These are phyloP conservation scores for Syrrhaptes paradoxus DNA, from an alignment of 2,113 vertebrate species.

Conservation along the genomic window DNA sequence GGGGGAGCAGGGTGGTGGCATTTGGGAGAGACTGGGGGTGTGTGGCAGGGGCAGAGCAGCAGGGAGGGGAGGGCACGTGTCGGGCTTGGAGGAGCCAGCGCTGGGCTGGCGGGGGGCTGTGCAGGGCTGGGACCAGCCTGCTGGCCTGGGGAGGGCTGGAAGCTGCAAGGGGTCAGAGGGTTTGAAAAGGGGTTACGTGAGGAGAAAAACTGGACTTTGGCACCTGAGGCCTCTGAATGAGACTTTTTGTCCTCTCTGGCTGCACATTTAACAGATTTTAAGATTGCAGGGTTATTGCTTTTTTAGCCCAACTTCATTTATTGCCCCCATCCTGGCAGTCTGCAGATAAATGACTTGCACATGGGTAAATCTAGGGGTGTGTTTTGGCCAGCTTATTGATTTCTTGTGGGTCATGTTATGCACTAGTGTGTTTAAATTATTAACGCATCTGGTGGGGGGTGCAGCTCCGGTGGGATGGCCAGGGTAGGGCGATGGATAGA, in stretches of 20 bases:
- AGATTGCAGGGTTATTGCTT: not conserved
- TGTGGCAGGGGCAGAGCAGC: accelerated
- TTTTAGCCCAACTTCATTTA: not conserved
- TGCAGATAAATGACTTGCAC: not conserved
- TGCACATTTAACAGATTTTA: not conserved
- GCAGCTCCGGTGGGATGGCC: not conserved
- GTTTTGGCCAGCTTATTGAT: not conserved
- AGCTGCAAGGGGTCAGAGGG: not conserved
- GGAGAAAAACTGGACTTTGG: not conserved
- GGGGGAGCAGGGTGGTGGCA: not conserved
- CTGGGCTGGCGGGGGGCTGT: accelerated
- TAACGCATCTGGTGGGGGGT: not conserved
- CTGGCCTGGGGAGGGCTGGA: accelerated
- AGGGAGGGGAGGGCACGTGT: not conserved
- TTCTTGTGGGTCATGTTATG: not conserved
- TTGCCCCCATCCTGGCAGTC: not conserved
- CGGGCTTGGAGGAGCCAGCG: not conserved
- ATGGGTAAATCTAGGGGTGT: not conserved
- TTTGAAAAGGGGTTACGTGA: not conserved
- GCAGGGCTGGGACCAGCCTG: not conserved
- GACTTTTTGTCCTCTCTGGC: not conserved
- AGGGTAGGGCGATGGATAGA: not conserved
- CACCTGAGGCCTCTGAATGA: not conserved
- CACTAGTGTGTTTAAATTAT: not conserved
- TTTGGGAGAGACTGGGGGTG: accelerated